Evolutionary conservation across 2,797 vertebrate species (phyloP).

Genomic region (Miopithecus talapoin): DNA sequence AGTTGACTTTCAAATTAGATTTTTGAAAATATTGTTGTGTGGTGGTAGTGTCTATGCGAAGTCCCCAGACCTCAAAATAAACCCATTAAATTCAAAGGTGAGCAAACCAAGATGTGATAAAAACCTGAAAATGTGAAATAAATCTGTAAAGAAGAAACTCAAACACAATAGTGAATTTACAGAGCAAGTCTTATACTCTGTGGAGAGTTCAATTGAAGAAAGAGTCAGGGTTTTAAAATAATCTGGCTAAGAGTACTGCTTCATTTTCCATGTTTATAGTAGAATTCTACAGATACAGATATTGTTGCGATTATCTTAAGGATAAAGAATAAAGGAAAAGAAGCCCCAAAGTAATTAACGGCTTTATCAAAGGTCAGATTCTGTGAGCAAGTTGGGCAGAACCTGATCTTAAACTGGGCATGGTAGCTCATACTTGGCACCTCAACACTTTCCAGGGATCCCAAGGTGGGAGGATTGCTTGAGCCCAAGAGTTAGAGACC

Average conservation of each 20-base stretch:
- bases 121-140: neutral
- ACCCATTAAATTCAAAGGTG: neutral
- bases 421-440: neutral
- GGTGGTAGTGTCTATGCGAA: neutral
- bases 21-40: neutral
- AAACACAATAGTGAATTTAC: neutral
- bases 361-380: conserved; percentile 46
- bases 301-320: neutral
- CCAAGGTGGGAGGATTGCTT: neutral
- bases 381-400: conserved; percentile 56
- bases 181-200: neutral
- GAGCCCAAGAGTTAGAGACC: neutral
- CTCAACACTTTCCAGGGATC: neutral
- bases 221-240: neutral
- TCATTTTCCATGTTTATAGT: neutral
- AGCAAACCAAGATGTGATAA: neutral
- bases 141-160: neutral
- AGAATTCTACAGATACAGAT: neutral
- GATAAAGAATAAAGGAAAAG: neutral
- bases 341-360: neutral
- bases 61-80: neutral
- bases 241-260: neutral
- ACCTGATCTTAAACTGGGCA: neutral
- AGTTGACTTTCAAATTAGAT: neutral
- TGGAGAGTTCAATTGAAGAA: neutral